These are phyloP conservation scores for Polymixis lichenea DNA, from an alignment of 2,888 invertebrate species.

Conservation along the genomic window DNA sequence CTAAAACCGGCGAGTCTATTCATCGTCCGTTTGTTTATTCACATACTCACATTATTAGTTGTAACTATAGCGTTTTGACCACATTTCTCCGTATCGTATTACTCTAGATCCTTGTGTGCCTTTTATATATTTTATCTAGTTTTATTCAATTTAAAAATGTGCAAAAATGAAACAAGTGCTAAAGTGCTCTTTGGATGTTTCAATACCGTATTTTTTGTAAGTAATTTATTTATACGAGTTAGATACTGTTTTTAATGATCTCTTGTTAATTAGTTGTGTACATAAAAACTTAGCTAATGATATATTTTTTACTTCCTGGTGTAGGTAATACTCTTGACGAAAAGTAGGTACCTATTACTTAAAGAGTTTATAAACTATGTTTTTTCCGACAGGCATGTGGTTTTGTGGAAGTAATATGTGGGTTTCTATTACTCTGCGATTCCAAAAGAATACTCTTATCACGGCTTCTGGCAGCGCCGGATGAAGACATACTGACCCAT, in stretches of 20 bases:
- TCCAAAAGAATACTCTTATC: conserved; percentile 93
- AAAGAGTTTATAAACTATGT: not conserved
- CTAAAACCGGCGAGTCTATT: conserved; percentile 89
- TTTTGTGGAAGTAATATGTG: conserved; percentile 92
- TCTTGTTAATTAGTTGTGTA: not conserved
- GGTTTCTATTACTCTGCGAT: conserved; percentile 93
- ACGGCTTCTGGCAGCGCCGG: conserved; percentile 92
- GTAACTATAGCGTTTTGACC: conserved; percentile 67
- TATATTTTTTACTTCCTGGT: conserved; percentile 14
- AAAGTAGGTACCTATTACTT: not conserved
- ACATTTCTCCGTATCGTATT: conserved; percentile 63
- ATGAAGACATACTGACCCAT: conserved; percentile 91
- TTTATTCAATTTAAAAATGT: conserved; percentile 67
- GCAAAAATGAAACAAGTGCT: conserved; percentile 88
- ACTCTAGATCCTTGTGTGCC: conserved; percentile 45
- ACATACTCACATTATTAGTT: conserved; percentile 76
- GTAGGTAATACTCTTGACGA: not conserved
- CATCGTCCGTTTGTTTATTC: conserved; percentile 84
- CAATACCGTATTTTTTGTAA: conserved; percentile 92
- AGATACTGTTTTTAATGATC: conserved; percentile 4
- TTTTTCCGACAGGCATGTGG: conserved; percentile 92
- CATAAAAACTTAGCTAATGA: not conserved
- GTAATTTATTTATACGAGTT: conserved; percentile 72
- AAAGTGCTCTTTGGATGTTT: conserved; percentile 92
- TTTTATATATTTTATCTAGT: conserved; percentile 12